phyloP scores from a whole-genome alignment of 1,140 invertebrate genomes.

The Xylocopa sonorina region DNA sequence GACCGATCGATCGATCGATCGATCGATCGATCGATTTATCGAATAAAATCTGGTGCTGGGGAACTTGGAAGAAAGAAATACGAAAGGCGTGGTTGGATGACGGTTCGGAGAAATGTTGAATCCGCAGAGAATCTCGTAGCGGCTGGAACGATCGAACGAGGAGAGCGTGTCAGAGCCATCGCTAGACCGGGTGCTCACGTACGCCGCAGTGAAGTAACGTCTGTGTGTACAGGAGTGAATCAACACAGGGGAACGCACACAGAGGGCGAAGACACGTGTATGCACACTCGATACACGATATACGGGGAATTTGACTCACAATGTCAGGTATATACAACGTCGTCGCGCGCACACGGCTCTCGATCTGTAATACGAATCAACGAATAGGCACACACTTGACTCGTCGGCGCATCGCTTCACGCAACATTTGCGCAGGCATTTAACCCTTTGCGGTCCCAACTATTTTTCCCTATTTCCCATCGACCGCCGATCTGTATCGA shows the following conservation, averaged over 20 bases:
- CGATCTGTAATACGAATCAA: conserved; percentile 51
- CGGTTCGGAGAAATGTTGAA: not conserved
- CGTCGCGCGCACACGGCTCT: conserved; percentile 28
- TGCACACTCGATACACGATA: conserved; percentile 31
- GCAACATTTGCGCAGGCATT: conserved; percentile 61
- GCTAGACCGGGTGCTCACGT: not conserved
- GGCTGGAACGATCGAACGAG: not conserved
- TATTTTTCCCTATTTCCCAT: conserved; percentile 8
- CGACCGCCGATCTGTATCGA: not conserved
- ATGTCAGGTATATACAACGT: too few relatives aligned
- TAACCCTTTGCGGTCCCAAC: conserved; percentile 47
- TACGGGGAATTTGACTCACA: conserved; percentile 62
- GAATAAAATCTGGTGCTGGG: too few relatives aligned
- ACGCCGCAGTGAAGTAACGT: not conserved
- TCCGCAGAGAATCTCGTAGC: too few relatives aligned
- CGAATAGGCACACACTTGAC: conserved; percentile 67
- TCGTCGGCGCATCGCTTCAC: conserved; percentile 66
- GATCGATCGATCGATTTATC: too few relatives aligned
- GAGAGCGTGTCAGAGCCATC: not conserved
- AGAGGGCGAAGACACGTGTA: not conserved
- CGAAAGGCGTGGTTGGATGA: too few relatives aligned
- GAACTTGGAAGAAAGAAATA: too few relatives aligned
- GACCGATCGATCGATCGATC: too few relatives aligned
- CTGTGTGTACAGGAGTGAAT: conserved; percentile 40
- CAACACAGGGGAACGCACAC: conserved; percentile 32